These are phyloP conservation scores for Pharmacophagus antenor DNA, from an alignment of 2,888 invertebrate genomes.

Conservation along the genomic window DNA sequence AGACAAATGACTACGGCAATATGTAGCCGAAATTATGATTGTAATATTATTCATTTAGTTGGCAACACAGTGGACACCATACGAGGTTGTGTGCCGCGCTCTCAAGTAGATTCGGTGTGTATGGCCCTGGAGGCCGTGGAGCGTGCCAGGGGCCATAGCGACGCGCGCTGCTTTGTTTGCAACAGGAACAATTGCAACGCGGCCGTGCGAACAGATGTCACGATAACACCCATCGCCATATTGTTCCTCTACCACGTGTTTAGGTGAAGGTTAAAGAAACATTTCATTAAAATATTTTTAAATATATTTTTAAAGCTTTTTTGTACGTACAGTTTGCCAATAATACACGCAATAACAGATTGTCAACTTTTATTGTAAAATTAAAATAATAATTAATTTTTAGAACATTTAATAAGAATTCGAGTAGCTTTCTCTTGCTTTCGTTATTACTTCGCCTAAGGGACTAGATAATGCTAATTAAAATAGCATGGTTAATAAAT, in stretches of 20 bases:
- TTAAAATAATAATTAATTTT: neutral
- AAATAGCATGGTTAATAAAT: conserved; percentile 2
- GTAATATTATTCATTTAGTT: conserved; percentile 52
- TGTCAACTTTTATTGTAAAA: neutral
- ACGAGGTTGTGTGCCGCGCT: conserved; percentile 65
- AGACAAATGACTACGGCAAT: no score
- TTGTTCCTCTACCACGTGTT: conserved; percentile 51
- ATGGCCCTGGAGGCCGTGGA: conserved; percentile 63
- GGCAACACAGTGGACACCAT: conserved; percentile 71
- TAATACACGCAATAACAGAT: neutral
- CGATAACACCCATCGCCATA: conserved; percentile 38
- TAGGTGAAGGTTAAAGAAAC: conserved; percentile 43
- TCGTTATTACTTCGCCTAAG: neutral
- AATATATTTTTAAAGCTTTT: neutral
- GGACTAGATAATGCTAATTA: conserved; percentile 1
- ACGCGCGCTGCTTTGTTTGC: conserved; percentile 70
- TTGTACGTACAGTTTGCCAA: no score
- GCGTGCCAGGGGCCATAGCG: conserved; percentile 69
- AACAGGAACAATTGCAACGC: conserved; percentile 66
- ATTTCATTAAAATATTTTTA: neutral
- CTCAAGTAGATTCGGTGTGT: conserved; percentile 69
- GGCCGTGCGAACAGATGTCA: conserved; percentile 38
- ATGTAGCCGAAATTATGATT: no score
- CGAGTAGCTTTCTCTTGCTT: no score
- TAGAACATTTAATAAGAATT: no score